Evolutionary conservation across 2,888 invertebrate genomes (phyloP), one percentile per base, ranked within the genome.

Genomic region (Calameuta pallipes): DNA sequence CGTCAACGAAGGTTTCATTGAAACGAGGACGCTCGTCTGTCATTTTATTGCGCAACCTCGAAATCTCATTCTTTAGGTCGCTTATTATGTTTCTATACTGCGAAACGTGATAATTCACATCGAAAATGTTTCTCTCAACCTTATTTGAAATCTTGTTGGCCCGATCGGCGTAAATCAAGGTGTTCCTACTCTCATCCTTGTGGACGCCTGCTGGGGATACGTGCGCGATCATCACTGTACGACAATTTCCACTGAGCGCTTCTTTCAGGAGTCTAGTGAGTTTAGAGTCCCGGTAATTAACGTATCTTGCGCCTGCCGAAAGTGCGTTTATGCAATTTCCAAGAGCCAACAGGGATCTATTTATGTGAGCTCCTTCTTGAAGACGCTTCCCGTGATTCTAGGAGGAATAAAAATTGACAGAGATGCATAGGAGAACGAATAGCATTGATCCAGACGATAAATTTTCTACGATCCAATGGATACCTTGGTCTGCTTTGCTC

Each of bases 141-240:
- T 96, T 96, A 86, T 96, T 97, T n/a, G 97, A 97, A 85, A 99
- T 99, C 86, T 96, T 96, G 85, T 97, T 97, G 3, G 99, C 99
- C 78, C 98, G 94, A 90, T 98, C 97, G 0, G 98, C 98, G 92
- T 99, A 99, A 74, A 97, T 95, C 37, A 99, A 92, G 0, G 99
- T 99, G 88, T 98, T 99, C 85, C 98, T 94, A 3, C 97, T 97
- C 91, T 99, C 98, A 89, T 99, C 98, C 41, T 97, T 95, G 87
- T 97, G 96, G 11, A 93, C 92, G 30, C 94, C 94, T 68, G 96
- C 96, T 0, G 98, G 97, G 1, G 97, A 96, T 70, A 98, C 96
- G 92, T 99, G 98, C 3, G 98, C 98, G 79, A 99, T 97, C 98
- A 99, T 99, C 23, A 98, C 98, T 0, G 99, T 99, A 86, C 97